Base-by-base conservation (phyloP, 1,140 invertebrate genomes). In the Thaumetopoea pityocampa region DNA sequence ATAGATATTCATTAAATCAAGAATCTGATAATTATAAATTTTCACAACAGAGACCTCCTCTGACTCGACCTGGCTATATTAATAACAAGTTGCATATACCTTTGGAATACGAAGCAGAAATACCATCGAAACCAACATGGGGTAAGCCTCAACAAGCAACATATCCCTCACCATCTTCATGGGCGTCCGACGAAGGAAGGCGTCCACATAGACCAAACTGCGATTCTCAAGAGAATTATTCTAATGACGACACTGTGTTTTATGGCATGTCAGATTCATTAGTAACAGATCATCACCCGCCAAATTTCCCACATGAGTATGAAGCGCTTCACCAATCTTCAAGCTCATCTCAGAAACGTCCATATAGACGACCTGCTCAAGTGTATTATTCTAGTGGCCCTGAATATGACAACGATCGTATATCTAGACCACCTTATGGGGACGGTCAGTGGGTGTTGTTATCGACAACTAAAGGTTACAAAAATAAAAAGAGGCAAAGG, bases 381-480 rank as follows among this genome's bases (percentile, higher is more conserved):
- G 72, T 84, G 6, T 60, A 78, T 28, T 85, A 85, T 33, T 60
- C 76, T 10, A 79, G 77, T 8, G 33, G 52, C 16, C 47, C 67
- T n/a, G 69, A 80, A 12, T 60, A 64, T 8, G 74, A 83, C 9
- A 55, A 40, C 17, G 72, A 83, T 36, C 61, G 71, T 11, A 33
- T 78, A 7, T 81, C 82, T 2, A 86, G 91, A 60, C 90, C 91
- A 1, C 81, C 85, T 0, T 87, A 86, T 45, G 89, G 90, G 1
- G 89, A 93, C 40, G 92, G 92, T 0, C 88, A 92, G 38, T 94
- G 92, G 92, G 88, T 94, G 1, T 74, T 94, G 0, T 63, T 94
- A 3, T 93, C 92, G 0, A 92, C 91, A 1, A 93, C 92, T 5
- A 91, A 92, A 71, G 92, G 92, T 5, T 93, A 92, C 77, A 51